phyloP scores from a whole-genome alignment of 2,797 vertebrate species.

The Lithobates pipiens region DNA sequence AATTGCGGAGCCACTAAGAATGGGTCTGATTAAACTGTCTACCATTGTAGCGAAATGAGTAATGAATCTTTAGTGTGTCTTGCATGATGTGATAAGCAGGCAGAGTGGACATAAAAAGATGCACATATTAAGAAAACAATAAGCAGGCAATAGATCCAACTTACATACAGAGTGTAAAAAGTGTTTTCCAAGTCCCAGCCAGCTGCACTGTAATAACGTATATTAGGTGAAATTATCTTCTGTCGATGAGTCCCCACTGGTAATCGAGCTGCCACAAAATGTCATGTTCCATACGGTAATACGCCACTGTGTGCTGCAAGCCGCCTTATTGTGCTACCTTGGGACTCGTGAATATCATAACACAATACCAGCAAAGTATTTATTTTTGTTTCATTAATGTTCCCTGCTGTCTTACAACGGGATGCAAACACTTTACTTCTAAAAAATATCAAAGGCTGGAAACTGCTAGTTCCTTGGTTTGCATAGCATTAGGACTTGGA shows the following conservation, averaged over 20 bases:
- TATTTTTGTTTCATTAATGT: conserved; percentile 58
- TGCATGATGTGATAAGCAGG: conserved; percentile 49
- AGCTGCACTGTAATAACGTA: conserved; percentile 58
- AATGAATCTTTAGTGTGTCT: conserved; percentile 34
- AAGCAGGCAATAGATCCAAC: conserved; percentile 38
- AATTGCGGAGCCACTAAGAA: neutral
- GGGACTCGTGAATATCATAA: conserved; percentile 56
- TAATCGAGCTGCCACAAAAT: conserved; percentile 52
- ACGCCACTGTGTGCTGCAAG: conserved; percentile 48
- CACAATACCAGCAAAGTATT: conserved; percentile 58
- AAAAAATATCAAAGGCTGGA: conserved; percentile 9
- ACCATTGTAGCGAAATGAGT: conserved; percentile 26
- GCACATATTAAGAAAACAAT: conserved; percentile 50
- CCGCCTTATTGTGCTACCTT: conserved; percentile 19
- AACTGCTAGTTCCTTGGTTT: conserved; percentile 13
- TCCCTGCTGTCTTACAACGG: conserved; percentile 52
- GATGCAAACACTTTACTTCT: conserved; percentile 23
- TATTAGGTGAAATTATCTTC: conserved; percentile 54
- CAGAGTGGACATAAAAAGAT: conserved; percentile 28
- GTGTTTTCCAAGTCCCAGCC: conserved; percentile 28
- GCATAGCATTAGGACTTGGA: conserved; percentile 58
- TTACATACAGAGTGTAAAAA: conserved; percentile 39
- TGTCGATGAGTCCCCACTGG: conserved; percentile 39
- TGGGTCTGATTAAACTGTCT: conserved; percentile 3
- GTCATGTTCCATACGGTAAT: conserved; percentile 60